A percentile compares a stretch with the other conserved stretches of the same genome.
phyloP scores from a whole-genome alignment of 2,113 vertebrate species.

The Anolis sagrei region DNA sequence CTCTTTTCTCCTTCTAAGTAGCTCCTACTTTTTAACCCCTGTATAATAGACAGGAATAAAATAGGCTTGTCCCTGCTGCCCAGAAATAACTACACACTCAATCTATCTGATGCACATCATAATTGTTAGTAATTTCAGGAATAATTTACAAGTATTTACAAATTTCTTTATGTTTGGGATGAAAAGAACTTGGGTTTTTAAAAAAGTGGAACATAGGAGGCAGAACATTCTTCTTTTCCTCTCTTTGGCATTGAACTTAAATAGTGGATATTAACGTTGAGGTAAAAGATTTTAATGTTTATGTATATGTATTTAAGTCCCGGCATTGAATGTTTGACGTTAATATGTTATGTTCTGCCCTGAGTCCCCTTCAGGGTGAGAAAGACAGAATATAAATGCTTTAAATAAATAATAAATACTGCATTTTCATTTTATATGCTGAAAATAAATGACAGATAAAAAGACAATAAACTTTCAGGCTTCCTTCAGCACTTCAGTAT shows the following conservation, averaged over 20 bases:
- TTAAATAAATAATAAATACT: no score
- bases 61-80: background rate
- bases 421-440: background rate
- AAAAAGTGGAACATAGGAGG: background rate
- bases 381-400: no score
- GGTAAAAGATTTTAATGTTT: no score
- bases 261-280: no score
- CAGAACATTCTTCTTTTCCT: background rate
- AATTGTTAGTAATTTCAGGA: no score
- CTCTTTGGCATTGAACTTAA: background rate
- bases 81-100: background rate
- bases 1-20: background rate
- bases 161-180: background rate
- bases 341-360: no score
- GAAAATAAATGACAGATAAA: background rate
- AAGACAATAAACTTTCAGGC: conserved; percentile 22
- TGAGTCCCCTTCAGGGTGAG: no score
- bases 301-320: no score
- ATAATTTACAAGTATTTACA: no score
- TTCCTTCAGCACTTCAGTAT: conserved; percentile 31
- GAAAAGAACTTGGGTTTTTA: background rate
- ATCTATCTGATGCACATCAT: background rate
- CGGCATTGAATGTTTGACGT: no score
- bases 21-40: background rate
- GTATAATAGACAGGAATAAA: background rate